Base-by-base conservation (phyloP, 2,113 vertebrate species). In the Atherinomorus stipes region DNA sequence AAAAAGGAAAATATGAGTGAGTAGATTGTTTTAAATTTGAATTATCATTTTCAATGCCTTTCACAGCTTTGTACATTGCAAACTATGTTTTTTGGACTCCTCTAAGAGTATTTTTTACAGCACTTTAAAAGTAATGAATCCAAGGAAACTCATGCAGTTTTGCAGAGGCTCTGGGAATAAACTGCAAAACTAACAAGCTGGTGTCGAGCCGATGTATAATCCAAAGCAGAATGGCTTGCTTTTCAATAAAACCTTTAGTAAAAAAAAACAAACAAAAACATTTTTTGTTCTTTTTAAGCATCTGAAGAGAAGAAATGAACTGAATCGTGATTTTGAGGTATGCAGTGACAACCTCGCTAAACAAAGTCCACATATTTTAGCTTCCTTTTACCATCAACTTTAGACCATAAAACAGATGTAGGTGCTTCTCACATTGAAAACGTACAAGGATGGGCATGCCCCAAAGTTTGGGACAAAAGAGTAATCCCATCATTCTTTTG, bases 1-100 rank as follows among this genome's bases (percentile, higher is more conserved):
- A 66, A 76, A 44, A 75, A 67, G 81, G 66, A 3, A 4, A 68
- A n/a, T 47, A 51, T 34, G 8, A 8, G 7, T 34, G 9, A 5
- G 9, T 34, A 34, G 31, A 9, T 34, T 34, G 31, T 8, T 34
- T 34, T 9, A 34, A 34, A 34, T 8, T 34, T 34, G 31, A 34
- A 34, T 34, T 7, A 9, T 34, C 31, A 34, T 34, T 34, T 34
- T 34, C 1, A 34, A 34, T 34, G 31, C 8, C 31, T 7, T 34
- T 28, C 28, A 28, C 28, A 28, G 31, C 4, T 34, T 34, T 34
- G 5, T 6, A 47, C 18, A 11, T 47, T 8, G 7, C 4, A 2
- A n/a, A 47, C 44, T 2, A 19, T 13, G 16, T 47, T n/a, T 47
- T 19, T 47, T 18, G 40, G 4, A n/a, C n/a, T n/a, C n/a, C 40